Evolutionary conservation across 92 coral and sea anemone genomes (phyloP).

Genomic region (Paramuricea clavata): DNA sequence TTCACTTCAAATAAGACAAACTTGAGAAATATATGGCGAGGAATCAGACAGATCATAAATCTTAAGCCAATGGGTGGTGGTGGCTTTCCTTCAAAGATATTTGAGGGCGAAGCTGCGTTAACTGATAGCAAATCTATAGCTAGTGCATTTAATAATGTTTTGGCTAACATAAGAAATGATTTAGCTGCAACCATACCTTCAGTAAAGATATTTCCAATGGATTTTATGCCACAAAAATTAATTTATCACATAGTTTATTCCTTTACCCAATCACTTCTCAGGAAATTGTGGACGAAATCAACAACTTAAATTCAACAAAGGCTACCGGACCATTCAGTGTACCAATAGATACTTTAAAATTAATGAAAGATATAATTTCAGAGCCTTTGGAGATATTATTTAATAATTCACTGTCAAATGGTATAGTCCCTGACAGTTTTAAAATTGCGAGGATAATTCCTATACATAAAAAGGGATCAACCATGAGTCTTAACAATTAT

Average conservation of each 20-base stretch:
- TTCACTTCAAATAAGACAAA: not conserved
- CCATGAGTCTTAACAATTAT: not conserved
- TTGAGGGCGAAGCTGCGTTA: not conserved
- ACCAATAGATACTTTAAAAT: not conserved
- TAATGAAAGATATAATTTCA: not conserved
- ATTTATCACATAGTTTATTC: not conserved
- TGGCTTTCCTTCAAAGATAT: not conserved
- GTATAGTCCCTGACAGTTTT: not conserved
- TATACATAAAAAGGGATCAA: not conserved
- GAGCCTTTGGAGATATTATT: not conserved
- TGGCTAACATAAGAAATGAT: not conserved
- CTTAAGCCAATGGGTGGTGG: not conserved
- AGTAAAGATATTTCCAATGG: not conserved
- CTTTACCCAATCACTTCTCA: not conserved
- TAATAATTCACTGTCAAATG: not conserved
- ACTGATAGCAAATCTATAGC: not conserved
- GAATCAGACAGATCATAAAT: not conserved
- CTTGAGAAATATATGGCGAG: not conserved
- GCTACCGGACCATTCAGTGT: not conserved
- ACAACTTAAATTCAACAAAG: not conserved
- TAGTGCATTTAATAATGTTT: not conserved
- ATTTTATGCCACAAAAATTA: not conserved
- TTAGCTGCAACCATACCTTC: not conserved
- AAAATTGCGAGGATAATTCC: not conserved
- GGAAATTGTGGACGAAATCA: not conserved